phyloP scores from a whole-genome alignment of 2,113 vertebrate genomes.

The Dicerorhinus sumatrensis region DNA sequence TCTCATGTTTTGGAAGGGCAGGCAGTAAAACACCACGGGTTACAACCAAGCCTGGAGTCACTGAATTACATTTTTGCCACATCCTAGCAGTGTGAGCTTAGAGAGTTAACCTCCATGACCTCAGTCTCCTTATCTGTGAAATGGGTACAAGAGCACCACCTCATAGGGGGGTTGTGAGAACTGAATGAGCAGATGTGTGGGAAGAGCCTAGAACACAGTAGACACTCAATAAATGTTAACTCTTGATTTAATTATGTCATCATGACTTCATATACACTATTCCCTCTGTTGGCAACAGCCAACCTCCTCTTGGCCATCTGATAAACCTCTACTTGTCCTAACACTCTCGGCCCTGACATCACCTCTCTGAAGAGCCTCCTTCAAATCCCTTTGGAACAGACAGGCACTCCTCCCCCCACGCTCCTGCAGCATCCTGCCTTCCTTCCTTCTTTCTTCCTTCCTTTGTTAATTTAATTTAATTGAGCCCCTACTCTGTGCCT shows the following conservation, averaged over 20 bases:
- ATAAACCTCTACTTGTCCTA: background rate
- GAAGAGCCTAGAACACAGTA: background rate
- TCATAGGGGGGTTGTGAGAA: background rate
- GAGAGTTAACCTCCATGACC: background rate
- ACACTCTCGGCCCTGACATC: background rate
- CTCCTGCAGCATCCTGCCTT: no score
- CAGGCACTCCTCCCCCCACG: background rate
- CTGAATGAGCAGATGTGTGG: background rate
- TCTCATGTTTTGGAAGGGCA: background rate
- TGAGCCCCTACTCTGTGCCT: background rate
- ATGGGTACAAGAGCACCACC: background rate
- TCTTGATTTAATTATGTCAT: background rate
- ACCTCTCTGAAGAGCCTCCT: background rate
- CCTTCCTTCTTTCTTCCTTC: no score
- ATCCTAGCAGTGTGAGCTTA: background rate
- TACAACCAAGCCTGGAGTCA: background rate
- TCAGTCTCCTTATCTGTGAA: background rate
- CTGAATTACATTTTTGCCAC: background rate
- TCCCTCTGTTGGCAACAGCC: background rate
- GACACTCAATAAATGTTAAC: background rate
- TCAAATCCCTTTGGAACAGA: background rate
- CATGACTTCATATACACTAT: rapidly evolving
- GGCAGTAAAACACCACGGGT: background rate
- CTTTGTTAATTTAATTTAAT: background rate
- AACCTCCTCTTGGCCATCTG: background rate